Base-by-base conservation (phyloP, 1,140 invertebrate species). In the Stenopsyche tienmushanensis region DNA sequence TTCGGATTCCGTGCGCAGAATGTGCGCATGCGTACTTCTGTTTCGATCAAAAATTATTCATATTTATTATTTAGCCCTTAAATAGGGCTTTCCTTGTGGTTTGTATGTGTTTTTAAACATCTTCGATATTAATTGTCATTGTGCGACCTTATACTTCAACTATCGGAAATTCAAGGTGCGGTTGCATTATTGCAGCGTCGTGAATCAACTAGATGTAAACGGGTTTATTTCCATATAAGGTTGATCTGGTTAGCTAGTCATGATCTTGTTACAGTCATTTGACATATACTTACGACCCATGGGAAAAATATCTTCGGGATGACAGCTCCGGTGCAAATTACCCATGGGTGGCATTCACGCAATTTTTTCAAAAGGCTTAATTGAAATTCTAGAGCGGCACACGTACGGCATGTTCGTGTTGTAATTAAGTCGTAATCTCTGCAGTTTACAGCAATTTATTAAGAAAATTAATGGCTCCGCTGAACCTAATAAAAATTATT, bases 161-260 rank as follows among this genome's bases (percentile, higher is more conserved):
- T 49, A 20, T 20, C 9, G 3, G 8, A 44, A 45, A 15, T 58
- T 58, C 55, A 58, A 58, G 55, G 55, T 44, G 41, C 55, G 7
- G n/a, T 7, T 20, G 5, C 41, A 58, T 25, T 21, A 58, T 45
- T 18, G 34, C 23, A 10, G 17, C 21, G 18, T 58, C 20, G 44
- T 20, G 29, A 58, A 55, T 55, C 52, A 25, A 7, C 24, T 20
- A 17, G 41, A 54, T 25, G 13, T 13, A 34, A 34, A 57, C 34
- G n/a, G 24, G 42, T 60, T 60, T 45, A 26, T 58, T 34, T 15
- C 53, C 25, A 39, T 41, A 17, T 45, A 60, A 47, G 57, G 23
- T 20, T 39, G 44, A 47, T 57, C 25, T 25, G 15, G 21, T 45
- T 21, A 24, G 34, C 44, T 23, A 26, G 42, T 60, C 57, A 60